Evolutionary conservation across 2,113 vertebrate genomes (phyloP).

Genomic region (Serilophus lunatus): DNA sequence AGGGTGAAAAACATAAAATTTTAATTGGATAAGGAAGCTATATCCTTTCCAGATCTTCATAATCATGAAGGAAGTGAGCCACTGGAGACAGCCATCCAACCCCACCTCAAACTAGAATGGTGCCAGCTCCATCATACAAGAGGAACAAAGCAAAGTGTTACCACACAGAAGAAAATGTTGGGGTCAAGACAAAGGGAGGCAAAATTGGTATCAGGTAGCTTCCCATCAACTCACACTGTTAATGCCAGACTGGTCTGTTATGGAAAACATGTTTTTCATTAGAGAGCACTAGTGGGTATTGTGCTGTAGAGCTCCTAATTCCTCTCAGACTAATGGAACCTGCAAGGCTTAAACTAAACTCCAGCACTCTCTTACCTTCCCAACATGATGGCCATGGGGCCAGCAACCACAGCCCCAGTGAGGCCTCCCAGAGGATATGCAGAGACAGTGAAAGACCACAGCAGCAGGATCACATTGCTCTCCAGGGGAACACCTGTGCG

Average conservation of each 20-base stretch:
- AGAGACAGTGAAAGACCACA: conserved; percentile 89
- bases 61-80: background rate
- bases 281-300: background rate
- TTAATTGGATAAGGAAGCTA: background rate
- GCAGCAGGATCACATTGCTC: conserved; percentile 73
- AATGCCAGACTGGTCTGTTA: background rate
- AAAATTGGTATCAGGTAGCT: background rate
- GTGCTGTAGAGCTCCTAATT: background rate
- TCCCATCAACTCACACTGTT: background rate
- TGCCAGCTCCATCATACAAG: background rate
- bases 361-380: conserved; percentile 78
- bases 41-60: background rate
- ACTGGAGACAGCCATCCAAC: background rate
- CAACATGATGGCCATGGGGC: conserved; percentile 82
- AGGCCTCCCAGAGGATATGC: conserved; percentile 86
- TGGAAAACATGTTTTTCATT: background rate
- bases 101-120: background rate
- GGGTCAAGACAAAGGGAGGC: background rate
- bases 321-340: background rate
- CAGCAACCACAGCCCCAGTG: conserved; percentile 80
- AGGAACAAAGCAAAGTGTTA: background rate
- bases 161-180: background rate
- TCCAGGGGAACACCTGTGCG: conserved; percentile 74
- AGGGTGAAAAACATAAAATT: background rate
- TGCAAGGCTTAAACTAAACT: background rate